These are phyloP conservation scores for Prolemur simus DNA, from an alignment of 2,113 vertebrate species.

Conservation along the genomic window DNA sequence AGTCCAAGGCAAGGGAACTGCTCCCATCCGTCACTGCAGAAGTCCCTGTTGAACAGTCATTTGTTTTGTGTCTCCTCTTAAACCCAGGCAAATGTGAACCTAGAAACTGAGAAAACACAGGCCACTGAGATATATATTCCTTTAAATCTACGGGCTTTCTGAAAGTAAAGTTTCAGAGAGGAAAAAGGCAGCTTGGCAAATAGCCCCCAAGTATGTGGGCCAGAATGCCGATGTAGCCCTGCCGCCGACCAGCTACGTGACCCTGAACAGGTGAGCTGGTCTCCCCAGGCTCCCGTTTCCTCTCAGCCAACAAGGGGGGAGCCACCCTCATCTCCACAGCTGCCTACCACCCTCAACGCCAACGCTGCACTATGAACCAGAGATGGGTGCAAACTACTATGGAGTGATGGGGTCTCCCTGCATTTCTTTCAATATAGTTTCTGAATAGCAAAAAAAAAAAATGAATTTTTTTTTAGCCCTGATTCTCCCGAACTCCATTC, in stretches of 20 bases:
- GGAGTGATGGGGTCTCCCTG: neutral
- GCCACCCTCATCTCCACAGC: neutral
- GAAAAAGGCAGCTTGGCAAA: neutral
- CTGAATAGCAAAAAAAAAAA: neutral
- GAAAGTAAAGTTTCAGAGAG: neutral
- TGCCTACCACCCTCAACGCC: neutral
- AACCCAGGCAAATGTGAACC: neutral
- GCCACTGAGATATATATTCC: neutral
- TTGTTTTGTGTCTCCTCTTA: neutral
- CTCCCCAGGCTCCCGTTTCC: neutral
- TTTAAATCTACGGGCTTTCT: neutral
- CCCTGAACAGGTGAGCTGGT: neutral
- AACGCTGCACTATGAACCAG: rapidly evolving
- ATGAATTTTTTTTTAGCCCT: neutral
- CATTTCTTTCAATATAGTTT: neutral
- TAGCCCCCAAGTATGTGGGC: rapidly evolving
- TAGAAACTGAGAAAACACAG: neutral
- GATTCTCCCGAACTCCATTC: conserved; percentile 22
- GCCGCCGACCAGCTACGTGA: neutral
- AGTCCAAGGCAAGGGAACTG: neutral
- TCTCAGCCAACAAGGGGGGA: neutral
- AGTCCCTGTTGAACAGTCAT: neutral
- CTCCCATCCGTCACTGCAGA: neutral
- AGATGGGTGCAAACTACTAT: neutral
- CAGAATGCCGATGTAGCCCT: neutral